These are phyloP conservation scores for Adoxophyes honmai DNA, from an alignment of 1,140 invertebrate species.

Conservation along the genomic window DNA sequence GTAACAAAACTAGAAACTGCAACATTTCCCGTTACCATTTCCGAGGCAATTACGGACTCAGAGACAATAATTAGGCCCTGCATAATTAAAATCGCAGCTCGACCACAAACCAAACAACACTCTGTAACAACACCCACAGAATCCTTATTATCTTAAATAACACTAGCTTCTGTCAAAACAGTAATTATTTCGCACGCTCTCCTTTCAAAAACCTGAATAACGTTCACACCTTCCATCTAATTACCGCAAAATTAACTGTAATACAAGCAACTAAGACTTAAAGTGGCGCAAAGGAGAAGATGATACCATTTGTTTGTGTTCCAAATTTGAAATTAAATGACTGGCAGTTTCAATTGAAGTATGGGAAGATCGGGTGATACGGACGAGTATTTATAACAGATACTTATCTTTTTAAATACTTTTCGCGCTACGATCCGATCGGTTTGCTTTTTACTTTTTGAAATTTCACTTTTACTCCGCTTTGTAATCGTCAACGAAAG, in stretches of 20 bases:
- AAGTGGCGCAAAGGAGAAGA: background rate
- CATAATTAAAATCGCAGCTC: slow-evolving; percentile 2
- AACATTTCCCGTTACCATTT: slow-evolving; percentile 1
- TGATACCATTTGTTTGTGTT: slow-evolving; percentile 13
- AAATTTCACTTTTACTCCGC: slow-evolving; percentile 36
- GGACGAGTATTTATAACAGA: slow-evolving; percentile 6
- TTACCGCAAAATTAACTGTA: background rate
- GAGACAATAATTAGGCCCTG: slow-evolving; percentile 14
- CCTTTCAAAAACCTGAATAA: slow-evolving; percentile 29
- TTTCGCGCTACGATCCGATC: background rate
- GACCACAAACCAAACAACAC: background rate
- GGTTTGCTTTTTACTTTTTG: slow-evolving; percentile 22
- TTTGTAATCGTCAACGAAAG: slow-evolving; percentile 30
- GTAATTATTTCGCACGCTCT: slow-evolving; percentile 47
- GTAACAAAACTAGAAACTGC: slow-evolving; percentile 9
- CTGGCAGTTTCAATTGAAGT: slow-evolving; percentile 12
- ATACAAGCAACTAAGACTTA: background rate
- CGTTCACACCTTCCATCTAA: slow-evolving; percentile 6
- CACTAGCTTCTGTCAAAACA: slow-evolving; percentile 37
- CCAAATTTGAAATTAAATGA: slow-evolving; percentile 24
- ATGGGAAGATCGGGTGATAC: slow-evolving; percentile 15
- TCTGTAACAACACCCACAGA: background rate
- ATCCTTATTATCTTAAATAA: background rate
- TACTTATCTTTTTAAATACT: slow-evolving; percentile 9
- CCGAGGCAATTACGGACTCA: slow-evolving; percentile 1